Base-by-base conservation (phyloP, 2,797 vertebrate genomes). In the Fundulus diaphanus region DNA sequence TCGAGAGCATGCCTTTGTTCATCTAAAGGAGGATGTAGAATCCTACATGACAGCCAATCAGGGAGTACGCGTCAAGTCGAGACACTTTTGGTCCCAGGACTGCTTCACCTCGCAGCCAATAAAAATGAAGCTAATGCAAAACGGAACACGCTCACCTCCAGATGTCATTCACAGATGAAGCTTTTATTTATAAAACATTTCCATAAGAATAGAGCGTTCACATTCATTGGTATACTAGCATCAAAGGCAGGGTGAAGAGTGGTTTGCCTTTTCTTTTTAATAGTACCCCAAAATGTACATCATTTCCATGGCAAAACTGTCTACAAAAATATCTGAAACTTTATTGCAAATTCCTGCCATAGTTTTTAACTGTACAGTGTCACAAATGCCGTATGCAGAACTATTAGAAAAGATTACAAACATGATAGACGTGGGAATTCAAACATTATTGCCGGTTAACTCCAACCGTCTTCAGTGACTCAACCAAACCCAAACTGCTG, bases 191-290 rank as follows among this genome's bases (percentile, higher is more conserved):
- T 75, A 90, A 93, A 94, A 93, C 83, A 85, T 79, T 89, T 91
- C 88, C 83, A 91, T 91, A 84, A 90, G 89, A 93, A 92, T 68
- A 68, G 85, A 89, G 74, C 82, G 72, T 94, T 95, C 93, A 95
- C 94, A 95, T 93, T 95, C 94, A 94, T 95, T 94, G 93, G 93
- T 94, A 89, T 89, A 72, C 93, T 94, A 95, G 92, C 93, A 84
- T 92, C 86, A 87, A 91, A 94, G 92, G 93, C 93, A 84, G 74
- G 68, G 84, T 71, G 81, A 78, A 76, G 77, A 83, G 68, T 75
- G 72, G 74, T 70, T 84, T 88, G 74, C 77, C 79, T 79, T 69
- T 80, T 22, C 77, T 29, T 48, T 24, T 16, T 46, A n/a, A 59
- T 40, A 72, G 88, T 86, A 88, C 84, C 74, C 83, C 48, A 77